phyloP scores from a whole-genome alignment of 2,113 vertebrate species.

The Sigmodon hispidus region DNA sequence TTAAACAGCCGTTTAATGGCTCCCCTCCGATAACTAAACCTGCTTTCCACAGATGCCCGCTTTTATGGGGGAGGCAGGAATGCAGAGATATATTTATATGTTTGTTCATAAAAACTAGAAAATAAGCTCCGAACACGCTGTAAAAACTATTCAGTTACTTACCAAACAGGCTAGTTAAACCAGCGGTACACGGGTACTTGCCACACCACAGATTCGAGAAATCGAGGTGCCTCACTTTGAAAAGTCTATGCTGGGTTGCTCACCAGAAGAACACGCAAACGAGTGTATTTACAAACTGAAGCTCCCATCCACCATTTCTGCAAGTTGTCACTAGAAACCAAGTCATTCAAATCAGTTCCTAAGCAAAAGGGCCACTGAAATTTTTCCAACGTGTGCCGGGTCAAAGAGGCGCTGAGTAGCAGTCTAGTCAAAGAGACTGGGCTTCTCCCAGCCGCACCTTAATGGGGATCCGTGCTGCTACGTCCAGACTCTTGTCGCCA shows the following conservation, averaged over 20 bases:
- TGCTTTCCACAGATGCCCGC: constrained; percentile 73
- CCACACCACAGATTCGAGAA: constrained; percentile 41
- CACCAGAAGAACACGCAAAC: constrained; percentile 46
- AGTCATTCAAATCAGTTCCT: neutral
- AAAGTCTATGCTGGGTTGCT: constrained; percentile 27
- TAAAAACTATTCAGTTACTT: constrained; percentile 88
- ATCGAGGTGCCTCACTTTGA: constrained; percentile 45
- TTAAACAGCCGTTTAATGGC: constrained; percentile 81
- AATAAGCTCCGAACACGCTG: constrained; percentile 83
- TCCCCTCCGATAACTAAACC: constrained; percentile 82
- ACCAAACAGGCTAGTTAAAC: constrained; percentile 79
- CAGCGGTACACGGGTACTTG: constrained; percentile 43
- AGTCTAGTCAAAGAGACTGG: neutral
- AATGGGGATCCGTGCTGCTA: neutral
- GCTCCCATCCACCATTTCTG: neutral
- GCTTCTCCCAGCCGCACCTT: neutral
- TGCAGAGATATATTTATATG: constrained; percentile 77
- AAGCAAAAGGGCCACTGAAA: neutral
- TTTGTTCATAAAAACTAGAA: constrained; percentile 84
- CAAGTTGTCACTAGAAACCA: neutral
- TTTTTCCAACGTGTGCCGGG: neutral
- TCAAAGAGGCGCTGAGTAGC: neutral
- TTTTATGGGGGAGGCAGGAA: constrained; percentile 80
- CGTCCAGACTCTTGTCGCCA: neutral
- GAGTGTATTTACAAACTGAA: neutral